Percentiles rank a stretch among this genome's conserved stretches.
phyloP scores from a whole-genome alignment of 2,797 vertebrate species.

The Pseudochaenichthys georgianus region DNA sequence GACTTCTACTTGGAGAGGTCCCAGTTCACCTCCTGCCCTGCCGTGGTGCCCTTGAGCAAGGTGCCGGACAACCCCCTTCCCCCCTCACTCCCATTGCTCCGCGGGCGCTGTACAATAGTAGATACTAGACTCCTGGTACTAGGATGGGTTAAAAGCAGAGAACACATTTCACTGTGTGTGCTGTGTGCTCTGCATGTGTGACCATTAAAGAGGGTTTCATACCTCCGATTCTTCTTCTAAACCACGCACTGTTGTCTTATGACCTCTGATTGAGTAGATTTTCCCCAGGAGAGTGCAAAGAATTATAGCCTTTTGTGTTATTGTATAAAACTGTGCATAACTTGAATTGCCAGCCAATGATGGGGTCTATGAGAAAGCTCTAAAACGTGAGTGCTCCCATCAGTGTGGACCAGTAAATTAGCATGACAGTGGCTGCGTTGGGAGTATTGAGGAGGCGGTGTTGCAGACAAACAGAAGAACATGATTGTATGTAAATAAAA shows the following conservation, averaged over 20 bases:
- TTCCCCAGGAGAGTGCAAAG: constrained; percentile 31
- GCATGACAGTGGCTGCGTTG: constrained; percentile 47
- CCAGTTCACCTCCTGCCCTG: no score
- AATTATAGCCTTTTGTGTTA: constrained; percentile 18
- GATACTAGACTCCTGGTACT: no score
- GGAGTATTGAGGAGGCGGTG: constrained; percentile 28
- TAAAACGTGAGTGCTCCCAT: constrained; percentile 44
- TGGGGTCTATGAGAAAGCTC: constrained; percentile 43
- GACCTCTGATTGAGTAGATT: constrained; percentile 44
- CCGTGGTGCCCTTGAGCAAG: no score
- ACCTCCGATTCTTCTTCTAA: background rate
- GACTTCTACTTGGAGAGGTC: no score
- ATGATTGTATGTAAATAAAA: no score
- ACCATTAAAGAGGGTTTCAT: no score
- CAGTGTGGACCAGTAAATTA: constrained; percentile 57
- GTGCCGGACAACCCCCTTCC: no score
- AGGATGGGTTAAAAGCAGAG: no score
- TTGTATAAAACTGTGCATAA: constrained; percentile 45
- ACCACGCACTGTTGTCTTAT: constrained; percentile 27
- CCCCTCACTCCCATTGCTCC: no score
- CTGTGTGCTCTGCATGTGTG: no score
- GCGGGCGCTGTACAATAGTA: no score
- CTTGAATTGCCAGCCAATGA: constrained; percentile 58
- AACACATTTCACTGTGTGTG: no score
- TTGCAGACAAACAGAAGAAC: background rate